Conservation (phyloP, 1,140 invertebrate species). For the Sitophilus oryzae region DNA sequence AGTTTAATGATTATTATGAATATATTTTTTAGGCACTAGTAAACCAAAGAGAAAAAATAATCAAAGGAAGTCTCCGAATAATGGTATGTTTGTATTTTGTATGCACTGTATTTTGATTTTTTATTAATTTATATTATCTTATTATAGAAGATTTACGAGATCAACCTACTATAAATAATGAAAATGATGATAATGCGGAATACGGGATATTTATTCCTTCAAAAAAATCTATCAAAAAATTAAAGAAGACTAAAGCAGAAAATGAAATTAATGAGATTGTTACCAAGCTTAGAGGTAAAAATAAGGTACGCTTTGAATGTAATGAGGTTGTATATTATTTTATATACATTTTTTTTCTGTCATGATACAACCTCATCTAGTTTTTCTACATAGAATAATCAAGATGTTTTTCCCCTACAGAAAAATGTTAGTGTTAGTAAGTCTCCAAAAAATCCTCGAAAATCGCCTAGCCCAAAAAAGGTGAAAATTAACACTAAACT, state of each 20-base stretch:
- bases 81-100: too few relatives aligned
- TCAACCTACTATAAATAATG: too few relatives aligned
- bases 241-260: conserved; percentile 1
- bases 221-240: not conserved
- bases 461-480: conserved; percentile 39
- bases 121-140: too few relatives aligned
- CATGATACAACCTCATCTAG: not conserved
- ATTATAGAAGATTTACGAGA: too few relatives aligned
- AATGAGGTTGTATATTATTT: too few relatives aligned
- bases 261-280: not conserved
- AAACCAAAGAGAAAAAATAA: too few relatives aligned
- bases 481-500: conserved; percentile 62
- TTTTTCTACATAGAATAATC: not conserved
- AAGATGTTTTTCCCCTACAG: not conserved
- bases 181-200: conserved; percentile 5
- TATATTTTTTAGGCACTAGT: too few relatives aligned
- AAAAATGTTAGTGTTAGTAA: not conserved
- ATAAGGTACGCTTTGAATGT: too few relatives aligned
- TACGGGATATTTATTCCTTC: not conserved
- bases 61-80: too few relatives aligned
- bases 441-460: not conserved
- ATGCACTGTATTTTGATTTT: too few relatives aligned
- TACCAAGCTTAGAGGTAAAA: not conserved
- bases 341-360: too few relatives aligned
- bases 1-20: too few relatives aligned